Conservation (phyloP, 2,113 vertebrate species). For the Macrotis lagotis region DNA sequence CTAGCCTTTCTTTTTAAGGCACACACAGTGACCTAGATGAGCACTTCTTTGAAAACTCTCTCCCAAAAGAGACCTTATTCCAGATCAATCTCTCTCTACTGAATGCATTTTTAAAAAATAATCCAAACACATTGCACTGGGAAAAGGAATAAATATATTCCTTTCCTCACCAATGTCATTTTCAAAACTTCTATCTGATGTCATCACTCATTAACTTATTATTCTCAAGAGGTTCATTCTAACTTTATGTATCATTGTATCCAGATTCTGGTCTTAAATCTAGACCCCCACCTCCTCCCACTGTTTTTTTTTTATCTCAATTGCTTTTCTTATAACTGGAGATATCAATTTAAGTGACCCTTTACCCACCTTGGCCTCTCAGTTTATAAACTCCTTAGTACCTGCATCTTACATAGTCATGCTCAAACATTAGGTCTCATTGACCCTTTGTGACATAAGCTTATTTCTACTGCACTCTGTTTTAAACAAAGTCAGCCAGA, state of each 20-base stretch:
- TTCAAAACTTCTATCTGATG: background rate
- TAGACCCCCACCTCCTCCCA: background rate
- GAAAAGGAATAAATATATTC: background rate
- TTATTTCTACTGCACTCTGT: background rate
- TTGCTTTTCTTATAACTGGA: background rate
- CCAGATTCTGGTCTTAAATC: background rate
- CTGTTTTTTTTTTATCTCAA: background rate
- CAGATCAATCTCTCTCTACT: background rate
- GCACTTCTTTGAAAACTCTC: background rate
- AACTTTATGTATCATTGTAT: background rate
- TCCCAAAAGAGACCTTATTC: background rate
- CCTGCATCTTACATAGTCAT: background rate
- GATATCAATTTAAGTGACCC: background rate
- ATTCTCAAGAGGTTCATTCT: background rate
- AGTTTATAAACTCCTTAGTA: background rate
- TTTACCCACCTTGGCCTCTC: background rate
- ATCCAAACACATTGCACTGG: background rate
- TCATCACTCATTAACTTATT: background rate
- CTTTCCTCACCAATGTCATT: background rate
- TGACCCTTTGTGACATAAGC: background rate
- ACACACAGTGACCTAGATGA: background rate
- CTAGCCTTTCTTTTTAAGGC: background rate
- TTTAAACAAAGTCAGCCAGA: background rate
- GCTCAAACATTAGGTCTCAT: background rate
- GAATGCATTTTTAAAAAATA: background rate